phyloP scores from a whole-genome alignment of 2,888 invertebrate genomes.

The Gisinianus flammeolus region DNA sequence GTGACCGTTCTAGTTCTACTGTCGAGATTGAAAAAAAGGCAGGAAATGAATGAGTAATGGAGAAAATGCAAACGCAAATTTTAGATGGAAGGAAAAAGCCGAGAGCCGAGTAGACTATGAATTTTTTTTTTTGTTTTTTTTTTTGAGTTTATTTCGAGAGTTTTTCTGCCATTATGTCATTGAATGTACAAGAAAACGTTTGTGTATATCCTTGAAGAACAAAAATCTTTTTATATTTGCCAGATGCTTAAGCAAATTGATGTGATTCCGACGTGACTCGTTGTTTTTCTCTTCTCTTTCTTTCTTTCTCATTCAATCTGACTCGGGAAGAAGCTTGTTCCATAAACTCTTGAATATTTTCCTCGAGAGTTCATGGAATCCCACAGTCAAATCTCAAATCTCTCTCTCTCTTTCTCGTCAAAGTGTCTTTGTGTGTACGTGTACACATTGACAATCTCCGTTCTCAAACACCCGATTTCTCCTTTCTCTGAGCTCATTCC shows the following conservation, averaged over 20 bases:
- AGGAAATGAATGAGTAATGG: too few relatives aligned
- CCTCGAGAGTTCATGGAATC: not conserved
- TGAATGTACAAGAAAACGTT: not conserved
- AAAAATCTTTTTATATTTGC: not conserved
- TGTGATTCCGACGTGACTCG: constrained; percentile 45
- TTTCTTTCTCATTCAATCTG: constrained; percentile 29
- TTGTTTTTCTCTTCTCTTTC: too few relatives aligned
- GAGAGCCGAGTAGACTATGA: not conserved
- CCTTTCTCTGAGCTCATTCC: too few relatives aligned
- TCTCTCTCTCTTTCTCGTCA: not conserved
- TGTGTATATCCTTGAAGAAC: not conserved
- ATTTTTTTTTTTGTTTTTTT: not conserved
- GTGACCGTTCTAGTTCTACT: too few relatives aligned
- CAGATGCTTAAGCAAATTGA: constrained; percentile 45
- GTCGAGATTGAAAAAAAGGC: too few relatives aligned
- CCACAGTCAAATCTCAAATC: not conserved
- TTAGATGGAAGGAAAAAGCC: not conserved
- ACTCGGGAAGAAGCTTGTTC: not conserved
- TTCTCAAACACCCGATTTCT: not conserved
- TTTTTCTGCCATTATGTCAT: not conserved
- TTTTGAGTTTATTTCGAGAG: constrained; percentile 22
- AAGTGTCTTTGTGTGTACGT: not conserved
- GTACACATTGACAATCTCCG: not conserved
- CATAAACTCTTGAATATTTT: not conserved
- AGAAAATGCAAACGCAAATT: not conserved